Conservation (phyloP, 2,797 vertebrate genomes). For the Garrulus glandarius region DNA sequence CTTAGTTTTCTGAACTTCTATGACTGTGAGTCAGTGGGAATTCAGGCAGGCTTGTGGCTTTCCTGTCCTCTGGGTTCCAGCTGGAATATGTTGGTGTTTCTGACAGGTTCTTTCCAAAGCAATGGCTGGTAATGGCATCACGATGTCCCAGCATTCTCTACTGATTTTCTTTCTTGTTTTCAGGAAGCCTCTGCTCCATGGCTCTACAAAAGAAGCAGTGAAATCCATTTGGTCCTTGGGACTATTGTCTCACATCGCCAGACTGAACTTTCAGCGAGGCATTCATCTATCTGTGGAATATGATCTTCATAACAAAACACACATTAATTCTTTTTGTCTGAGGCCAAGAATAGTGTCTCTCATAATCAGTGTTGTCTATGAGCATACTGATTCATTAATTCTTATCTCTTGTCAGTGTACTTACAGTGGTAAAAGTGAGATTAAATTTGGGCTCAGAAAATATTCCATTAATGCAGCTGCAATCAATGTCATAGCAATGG, state of each 20-base stretch:
- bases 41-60: neutral
- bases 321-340: neutral
- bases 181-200: neutral
- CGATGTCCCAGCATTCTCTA: rapidly evolving
- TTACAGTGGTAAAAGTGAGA: neutral
- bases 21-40: neutral
- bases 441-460: neutral
- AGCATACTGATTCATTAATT: neutral
- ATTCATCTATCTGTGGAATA: neutral
- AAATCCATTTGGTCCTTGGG: neutral
- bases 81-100: neutral
- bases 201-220: neutral
- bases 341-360: neutral
- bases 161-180: neutral
- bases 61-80: neutral
- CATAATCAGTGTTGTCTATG: neutral
- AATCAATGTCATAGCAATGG: neutral
- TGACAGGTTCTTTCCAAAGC: neutral
- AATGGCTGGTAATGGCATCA: neutral
- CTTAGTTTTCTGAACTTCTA: neutral
- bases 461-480: neutral
- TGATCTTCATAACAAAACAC: neutral
- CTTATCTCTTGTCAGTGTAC: neutral
- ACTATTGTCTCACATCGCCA: neutral
- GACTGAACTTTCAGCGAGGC: neutral